These are phyloP conservation scores for Gracilinanus agilis DNA, from an alignment of 2,113 vertebrate species.

Conservation along the genomic window DNA sequence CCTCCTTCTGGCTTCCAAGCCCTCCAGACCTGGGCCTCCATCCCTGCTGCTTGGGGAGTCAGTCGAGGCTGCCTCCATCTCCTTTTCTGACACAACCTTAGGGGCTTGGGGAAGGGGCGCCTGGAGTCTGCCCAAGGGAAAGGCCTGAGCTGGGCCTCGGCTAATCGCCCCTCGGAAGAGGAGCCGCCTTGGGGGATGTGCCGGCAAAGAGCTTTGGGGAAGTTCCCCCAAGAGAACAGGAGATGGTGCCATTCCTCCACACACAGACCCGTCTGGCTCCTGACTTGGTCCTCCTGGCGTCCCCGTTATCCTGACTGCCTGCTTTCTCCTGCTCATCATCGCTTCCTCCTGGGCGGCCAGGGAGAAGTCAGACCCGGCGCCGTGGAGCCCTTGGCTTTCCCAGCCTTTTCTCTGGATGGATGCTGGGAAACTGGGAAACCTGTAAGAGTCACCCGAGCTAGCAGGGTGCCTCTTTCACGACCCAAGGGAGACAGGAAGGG, in stretches of 20 bases:
- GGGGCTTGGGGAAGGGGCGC: too few species aligned
- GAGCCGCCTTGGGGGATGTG: not conserved
- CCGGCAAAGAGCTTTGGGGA: slow-evolving; percentile 6
- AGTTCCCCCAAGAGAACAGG: slow-evolving; percentile 75
- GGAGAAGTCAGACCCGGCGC: not conserved
- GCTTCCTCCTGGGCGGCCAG: not conserved
- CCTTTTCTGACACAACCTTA: not conserved
- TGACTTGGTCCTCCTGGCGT: not conserved
- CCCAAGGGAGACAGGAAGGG: not conserved
- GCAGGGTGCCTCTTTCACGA: too few species aligned
- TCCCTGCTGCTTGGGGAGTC: not conserved
- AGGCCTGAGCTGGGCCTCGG: too few species aligned
- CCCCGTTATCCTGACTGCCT: too few species aligned
- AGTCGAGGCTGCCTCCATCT: not conserved
- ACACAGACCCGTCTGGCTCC: not conserved
- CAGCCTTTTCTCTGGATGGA: not conserved
- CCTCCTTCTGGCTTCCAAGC: not conserved
- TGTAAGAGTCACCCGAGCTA: not conserved
- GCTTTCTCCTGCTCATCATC: too few species aligned
- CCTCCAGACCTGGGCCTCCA: too few species aligned
- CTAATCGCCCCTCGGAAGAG: not conserved
- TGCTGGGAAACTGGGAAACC: not conserved
- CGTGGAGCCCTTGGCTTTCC: not conserved
- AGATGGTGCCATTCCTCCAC: slow-evolving; percentile 86
- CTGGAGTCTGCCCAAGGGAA: not conserved